Conservation (phyloP, 1,140 invertebrate genomes). For the Eupristina koningsbergeri region DNA sequence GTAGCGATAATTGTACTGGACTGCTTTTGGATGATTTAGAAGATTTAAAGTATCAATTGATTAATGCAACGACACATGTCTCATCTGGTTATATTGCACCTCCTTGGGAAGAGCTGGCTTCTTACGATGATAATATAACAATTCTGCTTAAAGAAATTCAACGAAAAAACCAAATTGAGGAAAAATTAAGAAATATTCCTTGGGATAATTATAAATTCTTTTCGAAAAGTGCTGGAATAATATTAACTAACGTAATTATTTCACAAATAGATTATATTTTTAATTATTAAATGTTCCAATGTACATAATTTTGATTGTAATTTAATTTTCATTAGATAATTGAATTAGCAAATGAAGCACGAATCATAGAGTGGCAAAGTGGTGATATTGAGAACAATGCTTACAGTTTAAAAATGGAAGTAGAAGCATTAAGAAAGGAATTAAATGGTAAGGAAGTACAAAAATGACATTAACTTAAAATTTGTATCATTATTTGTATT, state of each 20-base stretch:
- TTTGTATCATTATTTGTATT: background rate
- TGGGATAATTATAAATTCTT: conserved; percentile 64
- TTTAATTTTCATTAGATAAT: conserved; percentile 51
- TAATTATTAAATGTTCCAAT: background rate
- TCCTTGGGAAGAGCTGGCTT: conserved; percentile 79
- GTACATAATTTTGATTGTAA: conserved; percentile 1
- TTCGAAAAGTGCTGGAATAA: conserved; percentile 54
- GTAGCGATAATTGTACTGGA: conserved; percentile 92
- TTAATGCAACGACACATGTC: conserved; percentile 73
- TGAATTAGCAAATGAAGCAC: conserved; percentile 54
- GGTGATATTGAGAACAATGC: conserved; percentile 68
- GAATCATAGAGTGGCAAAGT: conserved; percentile 61
- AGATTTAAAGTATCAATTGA: conserved; percentile 74
- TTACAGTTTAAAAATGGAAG: conserved; percentile 63
- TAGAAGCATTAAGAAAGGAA: conserved; percentile 62
- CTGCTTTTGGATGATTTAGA: conserved; percentile 85
- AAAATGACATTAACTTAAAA: background rate
- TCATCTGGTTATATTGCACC: conserved; percentile 81
- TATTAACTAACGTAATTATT: conserved; percentile 58
- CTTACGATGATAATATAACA: conserved; percentile 70
- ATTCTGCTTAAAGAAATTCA: conserved; percentile 60
- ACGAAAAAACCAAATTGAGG: conserved; percentile 54
- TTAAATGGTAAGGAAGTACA: conserved; percentile 58
- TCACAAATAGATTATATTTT: background rate
- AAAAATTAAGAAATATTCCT: conserved; percentile 62